Conservation (phyloP, 2,888 invertebrate species). For the Quadroppia sp. region DNA sequence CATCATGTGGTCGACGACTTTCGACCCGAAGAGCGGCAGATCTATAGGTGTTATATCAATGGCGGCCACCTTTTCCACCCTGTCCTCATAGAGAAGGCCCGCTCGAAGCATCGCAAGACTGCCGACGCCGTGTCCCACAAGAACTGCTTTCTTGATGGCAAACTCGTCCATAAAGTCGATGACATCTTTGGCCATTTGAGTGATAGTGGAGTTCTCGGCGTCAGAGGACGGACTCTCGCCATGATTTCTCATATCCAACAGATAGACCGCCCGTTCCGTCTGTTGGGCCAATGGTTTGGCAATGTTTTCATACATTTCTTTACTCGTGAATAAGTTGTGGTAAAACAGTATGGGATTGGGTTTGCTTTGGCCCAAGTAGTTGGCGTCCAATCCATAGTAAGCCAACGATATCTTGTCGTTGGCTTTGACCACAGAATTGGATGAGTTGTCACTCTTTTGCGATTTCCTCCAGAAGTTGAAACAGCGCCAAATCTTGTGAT, state of each 20-base stretch:
- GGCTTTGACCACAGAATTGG: background rate
- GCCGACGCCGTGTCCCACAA: conserved; percentile 34
- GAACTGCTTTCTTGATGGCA: conserved; percentile 10
- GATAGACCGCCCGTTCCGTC: conserved; percentile 2
- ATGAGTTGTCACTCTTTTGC: background rate
- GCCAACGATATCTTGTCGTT: background rate
- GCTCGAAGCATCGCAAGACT: conserved; percentile 30
- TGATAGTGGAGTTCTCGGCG: background rate
- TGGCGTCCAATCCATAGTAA: conserved; percentile 34
- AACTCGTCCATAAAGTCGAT: conserved; percentile 38
- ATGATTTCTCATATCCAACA: conserved; percentile 38
- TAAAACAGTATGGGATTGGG: background rate
- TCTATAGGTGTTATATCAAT: conserved; percentile 22
- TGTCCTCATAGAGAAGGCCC: background rate
- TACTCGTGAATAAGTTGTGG: conserved; percentile 30
- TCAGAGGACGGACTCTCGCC: conserved; percentile 31
- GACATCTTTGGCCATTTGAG: conserved; percentile 21
- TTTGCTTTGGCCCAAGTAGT: background rate
- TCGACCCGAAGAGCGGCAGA: background rate
- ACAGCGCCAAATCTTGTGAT: background rate
- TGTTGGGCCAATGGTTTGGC: conserved; percentile 10
- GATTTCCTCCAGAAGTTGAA: background rate
- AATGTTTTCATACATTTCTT: conserved; percentile 21
- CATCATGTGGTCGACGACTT: background rate
- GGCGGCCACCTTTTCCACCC: conserved; percentile 29